A percentile compares a stretch with the other conserved stretches of the same genome.
phyloP scores from a whole-genome alignment of 2,113 vertebrate genomes.

The Alouatta palliata region DNA sequence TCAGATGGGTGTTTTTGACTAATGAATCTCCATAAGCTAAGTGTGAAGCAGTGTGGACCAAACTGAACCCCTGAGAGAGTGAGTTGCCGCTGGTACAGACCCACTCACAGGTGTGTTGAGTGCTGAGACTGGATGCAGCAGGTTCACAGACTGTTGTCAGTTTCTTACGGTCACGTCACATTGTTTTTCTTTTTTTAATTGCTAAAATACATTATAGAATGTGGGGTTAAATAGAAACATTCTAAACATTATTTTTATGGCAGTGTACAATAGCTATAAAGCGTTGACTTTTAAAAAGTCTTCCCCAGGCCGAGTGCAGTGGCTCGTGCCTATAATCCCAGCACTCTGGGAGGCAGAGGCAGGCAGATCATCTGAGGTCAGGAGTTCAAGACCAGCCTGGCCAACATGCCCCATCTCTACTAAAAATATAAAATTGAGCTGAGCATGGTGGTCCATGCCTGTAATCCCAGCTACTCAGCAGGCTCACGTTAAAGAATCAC shows the following conservation, averaged over 20 bases:
- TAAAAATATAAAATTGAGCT: too few relatives aligned
- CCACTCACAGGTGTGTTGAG: too few relatives aligned
- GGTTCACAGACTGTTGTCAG: not conserved
- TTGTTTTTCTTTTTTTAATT: not conserved
- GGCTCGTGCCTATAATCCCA: too few relatives aligned
- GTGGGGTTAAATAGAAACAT: not conserved
- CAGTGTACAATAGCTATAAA: not conserved
- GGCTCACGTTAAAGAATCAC: too few relatives aligned
- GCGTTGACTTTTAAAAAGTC: not conserved
- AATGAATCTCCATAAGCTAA: not conserved
- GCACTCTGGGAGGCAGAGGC: too few relatives aligned
- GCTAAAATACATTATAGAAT: not conserved
- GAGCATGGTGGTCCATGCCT: too few relatives aligned
- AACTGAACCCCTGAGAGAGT: not conserved
- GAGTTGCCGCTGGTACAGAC: not conserved
- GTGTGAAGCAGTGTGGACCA: not conserved
- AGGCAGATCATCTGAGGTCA: too few relatives aligned
- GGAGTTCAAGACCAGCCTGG: too few relatives aligned
- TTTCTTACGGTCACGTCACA: not conserved
- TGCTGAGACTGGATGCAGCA: not conserved
- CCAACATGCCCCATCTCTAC: too few relatives aligned
- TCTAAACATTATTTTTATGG: not conserved
- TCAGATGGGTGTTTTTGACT: not conserved
- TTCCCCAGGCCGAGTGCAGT: too few relatives aligned
- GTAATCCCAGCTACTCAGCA: too few relatives aligned